Base-by-base conservation (phyloP, 2,797 vertebrate species). In the Trematomus bernacchii region DNA sequence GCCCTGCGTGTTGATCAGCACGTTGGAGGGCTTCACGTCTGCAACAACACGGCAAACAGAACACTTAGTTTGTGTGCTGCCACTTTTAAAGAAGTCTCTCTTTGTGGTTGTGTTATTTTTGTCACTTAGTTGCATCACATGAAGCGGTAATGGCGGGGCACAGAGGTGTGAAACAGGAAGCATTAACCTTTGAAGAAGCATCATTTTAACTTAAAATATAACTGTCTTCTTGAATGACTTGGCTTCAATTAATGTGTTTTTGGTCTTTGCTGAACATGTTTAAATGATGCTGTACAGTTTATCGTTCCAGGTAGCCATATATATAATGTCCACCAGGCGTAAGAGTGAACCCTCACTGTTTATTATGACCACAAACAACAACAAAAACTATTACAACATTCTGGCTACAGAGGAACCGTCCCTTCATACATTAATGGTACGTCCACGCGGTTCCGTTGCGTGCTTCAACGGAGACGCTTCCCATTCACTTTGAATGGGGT, bases 1-100 rank as follows among this genome's bases (percentile, higher is more conserved):
- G 42, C 98, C 98, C 91, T 96, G 95, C 6, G 96, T 96, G 85
- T 99, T 99, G 88, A 99, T 99, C 81, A 99, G 95, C 84, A 99
- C 97, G 3, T 99, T 99, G 75, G 98, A 99, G 54, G 98, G 98
- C 88, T 99, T 99, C 92, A 99, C 98, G 9, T 99, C 98, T 98
- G 86, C 71, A 8, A 52, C 1, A 2, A 19, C 14, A 10, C 1
- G 1, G 14, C 37, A 18, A 1, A 14, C 11, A 18, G 27, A 8
- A 13, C 33, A 1, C 27, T 52, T 1, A n/a, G n/a, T 11, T 12
- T 9, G 23, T 10, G 27, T 27, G 27, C 33, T 37, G 8, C 33
- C 33, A 37, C 33, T 37, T 37, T 7, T 9, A 37, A 37, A 37
- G 33, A 33, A 33, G 33, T 33, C 33, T 6, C 33, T 6, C 12